Conservation (phyloP, 2,113 vertebrate species). For the Saguinus imperator region DNA sequence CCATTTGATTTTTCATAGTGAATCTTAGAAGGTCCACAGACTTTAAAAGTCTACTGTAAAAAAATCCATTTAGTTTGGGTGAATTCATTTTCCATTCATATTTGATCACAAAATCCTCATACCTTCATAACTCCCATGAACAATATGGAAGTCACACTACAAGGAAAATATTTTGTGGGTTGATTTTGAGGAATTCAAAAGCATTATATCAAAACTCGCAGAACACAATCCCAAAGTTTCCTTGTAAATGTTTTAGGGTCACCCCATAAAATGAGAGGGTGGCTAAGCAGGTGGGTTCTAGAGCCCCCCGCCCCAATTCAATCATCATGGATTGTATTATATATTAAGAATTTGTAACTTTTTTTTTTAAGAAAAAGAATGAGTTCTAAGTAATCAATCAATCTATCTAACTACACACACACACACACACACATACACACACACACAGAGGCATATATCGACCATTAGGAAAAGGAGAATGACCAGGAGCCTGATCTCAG, state of each 20-base stretch:
- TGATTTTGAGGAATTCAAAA: constrained; percentile 27
- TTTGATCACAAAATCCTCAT: neutral
- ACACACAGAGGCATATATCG: neutral
- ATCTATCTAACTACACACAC: neutral
- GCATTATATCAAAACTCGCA: neutral
- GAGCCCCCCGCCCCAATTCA: neutral
- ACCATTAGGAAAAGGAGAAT: neutral
- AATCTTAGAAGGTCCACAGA: neutral
- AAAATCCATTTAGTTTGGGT: neutral
- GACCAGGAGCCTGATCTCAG: neutral
- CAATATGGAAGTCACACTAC: neutral
- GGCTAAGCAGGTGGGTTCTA: neutral
- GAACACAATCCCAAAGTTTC: neutral
- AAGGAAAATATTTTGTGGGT: neutral
- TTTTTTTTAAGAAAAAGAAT: neutral
- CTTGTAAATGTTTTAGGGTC: neutral
- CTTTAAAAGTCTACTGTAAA: neutral
- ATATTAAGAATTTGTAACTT: neutral
- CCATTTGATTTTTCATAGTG: neutral
- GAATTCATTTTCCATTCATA: neutral
- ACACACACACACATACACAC: neutral
- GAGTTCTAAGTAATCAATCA: neutral
- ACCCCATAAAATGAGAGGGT: neutral
- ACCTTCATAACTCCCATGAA: neutral
- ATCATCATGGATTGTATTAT: neutral